Evolutionary conservation across 2,797 vertebrate species (phyloP).

Genomic region (Philypnodon macrostomus): DNA sequence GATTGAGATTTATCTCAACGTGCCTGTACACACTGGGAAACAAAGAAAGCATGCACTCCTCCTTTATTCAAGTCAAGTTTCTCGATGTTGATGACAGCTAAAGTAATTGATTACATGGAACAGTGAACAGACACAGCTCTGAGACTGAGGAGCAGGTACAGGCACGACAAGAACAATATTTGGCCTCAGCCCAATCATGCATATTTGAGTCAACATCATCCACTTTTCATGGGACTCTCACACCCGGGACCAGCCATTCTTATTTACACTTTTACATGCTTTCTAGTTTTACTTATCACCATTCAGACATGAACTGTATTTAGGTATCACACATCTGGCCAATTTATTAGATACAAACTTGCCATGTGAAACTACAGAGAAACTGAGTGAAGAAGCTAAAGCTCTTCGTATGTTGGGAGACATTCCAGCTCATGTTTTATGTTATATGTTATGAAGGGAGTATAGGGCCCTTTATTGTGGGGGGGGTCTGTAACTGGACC

Average conservation of each 20-base stretch:
- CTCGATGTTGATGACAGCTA: conserved; percentile 56
- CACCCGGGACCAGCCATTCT: neutral
- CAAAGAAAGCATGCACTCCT: conserved; percentile 54
- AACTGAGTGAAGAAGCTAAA: too few relatives aligned
- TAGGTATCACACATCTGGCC: too few relatives aligned
- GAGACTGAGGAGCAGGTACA: conserved; percentile 49
- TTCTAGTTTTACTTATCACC: neutral
- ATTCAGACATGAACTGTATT: too few relatives aligned
- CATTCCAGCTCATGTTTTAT: conserved; percentile 6
- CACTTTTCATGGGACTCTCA: conserved; percentile 31
- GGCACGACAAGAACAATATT: conserved; percentile 34
- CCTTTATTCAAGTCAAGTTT: conserved; percentile 40
- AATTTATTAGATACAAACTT: too few relatives aligned
- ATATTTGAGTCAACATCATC: conserved; percentile 21
- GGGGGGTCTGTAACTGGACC: conserved; percentile 45
- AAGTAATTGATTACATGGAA: conserved; percentile 72
- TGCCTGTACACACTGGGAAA: conserved; percentile 48
- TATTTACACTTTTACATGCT: neutral
- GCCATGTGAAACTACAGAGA: too few relatives aligned
- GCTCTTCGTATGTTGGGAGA: neutral
- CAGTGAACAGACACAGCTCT: conserved; percentile 52
- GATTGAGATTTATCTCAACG: too few relatives aligned
- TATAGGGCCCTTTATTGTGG: conserved; percentile 21
- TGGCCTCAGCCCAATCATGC: conserved; percentile 17
- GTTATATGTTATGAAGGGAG: neutral